Evolutionary conservation across 2,113 vertebrate species (phyloP).

Genomic region (Stigmatopora nigra): DNA sequence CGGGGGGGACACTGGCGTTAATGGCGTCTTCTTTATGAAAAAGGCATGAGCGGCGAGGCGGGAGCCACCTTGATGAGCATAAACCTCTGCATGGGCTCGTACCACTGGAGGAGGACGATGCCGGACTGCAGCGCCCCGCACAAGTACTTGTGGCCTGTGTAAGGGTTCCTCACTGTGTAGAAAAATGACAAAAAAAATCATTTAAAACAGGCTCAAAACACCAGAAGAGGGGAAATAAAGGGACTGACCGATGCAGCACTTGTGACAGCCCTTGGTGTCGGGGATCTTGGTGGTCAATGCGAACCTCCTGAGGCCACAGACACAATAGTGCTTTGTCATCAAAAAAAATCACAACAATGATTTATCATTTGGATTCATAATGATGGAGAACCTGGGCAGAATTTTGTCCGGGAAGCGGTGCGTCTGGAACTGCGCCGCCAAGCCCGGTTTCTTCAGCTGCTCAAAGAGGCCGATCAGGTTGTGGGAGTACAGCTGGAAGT

Average conservation of each 20-base stretch:
- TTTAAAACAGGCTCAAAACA: not conserved
- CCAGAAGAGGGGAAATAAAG: not conserved
- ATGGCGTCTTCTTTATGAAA: no score
- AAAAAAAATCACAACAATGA: not conserved
- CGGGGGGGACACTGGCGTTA: not conserved
- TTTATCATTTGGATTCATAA: no score
- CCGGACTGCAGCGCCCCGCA: slow-evolving; percentile 93
- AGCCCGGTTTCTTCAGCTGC: slow-evolving; percentile 92
- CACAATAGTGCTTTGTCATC: slow-evolving; percentile 26
- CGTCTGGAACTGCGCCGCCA: slow-evolving; percentile 93
- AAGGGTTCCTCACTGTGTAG: slow-evolving; percentile 88
- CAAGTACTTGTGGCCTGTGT: slow-evolving; percentile 94
- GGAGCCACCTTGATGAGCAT: slow-evolving; percentile 93
- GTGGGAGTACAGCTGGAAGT: slow-evolving; percentile 96
- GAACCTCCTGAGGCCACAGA: slow-evolving; percentile 81
- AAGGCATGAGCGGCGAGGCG: no score
- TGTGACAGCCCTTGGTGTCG: slow-evolving; percentile 98
- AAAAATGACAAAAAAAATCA: no score
- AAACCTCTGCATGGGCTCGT: slow-evolving; percentile 99
- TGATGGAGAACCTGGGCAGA: slow-evolving; percentile 79
- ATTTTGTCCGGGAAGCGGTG: slow-evolving; percentile 95
- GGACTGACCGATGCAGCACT: slow-evolving; percentile 94
- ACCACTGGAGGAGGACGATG: slow-evolving; percentile 97
- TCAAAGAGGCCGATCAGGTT: slow-evolving; percentile 96
- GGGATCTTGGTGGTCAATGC: slow-evolving; percentile 96